phyloP scores from a whole-genome alignment of 1,140 invertebrate genomes.

The Eriocheir sinensis region DNA sequence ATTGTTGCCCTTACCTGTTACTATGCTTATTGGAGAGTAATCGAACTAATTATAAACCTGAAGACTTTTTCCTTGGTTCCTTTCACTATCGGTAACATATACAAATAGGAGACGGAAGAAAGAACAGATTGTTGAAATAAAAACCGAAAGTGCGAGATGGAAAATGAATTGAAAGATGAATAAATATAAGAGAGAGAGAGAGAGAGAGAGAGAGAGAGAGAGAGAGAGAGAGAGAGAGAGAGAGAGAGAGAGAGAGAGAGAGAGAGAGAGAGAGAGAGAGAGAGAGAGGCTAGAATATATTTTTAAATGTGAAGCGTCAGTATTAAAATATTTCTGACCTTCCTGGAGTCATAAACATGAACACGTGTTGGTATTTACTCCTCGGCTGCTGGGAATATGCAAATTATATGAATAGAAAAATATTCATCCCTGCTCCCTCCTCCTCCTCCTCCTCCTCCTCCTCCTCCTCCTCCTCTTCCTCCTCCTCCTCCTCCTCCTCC shows the following conservation, averaged over 20 bases:
- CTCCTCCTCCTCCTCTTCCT: not conserved
- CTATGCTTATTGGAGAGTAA: not conserved
- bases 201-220: not conserved
- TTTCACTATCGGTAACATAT: too few relatives aligned
- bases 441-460: not conserved
- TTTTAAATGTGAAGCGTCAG: not conserved
- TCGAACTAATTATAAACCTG: not conserved
- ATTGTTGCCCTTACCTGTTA: not conserved
- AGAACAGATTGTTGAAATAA: too few relatives aligned
- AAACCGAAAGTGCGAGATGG: too few relatives aligned
- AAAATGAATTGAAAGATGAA: too few relatives aligned
- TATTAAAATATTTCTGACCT: not conserved
- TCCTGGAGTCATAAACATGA: not conserved
- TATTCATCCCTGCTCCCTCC: not conserved
- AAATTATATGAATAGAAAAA: constrained; percentile 18
- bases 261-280: not conserved
- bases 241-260: not conserved
- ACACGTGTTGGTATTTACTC: not conserved
- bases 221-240: not conserved
- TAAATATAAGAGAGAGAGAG: not conserved
- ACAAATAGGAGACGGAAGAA: too few relatives aligned
- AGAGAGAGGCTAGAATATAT: not conserved
- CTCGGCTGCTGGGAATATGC: not conserved
- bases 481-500: not conserved
- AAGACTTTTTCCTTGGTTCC: not conserved